A percentile compares a stretch with the other conserved stretches of the same genome.
These are phyloP conservation scores for Platysteira castanea DNA, from an alignment of 2,113 vertebrate species.

Conservation along the genomic window DNA sequence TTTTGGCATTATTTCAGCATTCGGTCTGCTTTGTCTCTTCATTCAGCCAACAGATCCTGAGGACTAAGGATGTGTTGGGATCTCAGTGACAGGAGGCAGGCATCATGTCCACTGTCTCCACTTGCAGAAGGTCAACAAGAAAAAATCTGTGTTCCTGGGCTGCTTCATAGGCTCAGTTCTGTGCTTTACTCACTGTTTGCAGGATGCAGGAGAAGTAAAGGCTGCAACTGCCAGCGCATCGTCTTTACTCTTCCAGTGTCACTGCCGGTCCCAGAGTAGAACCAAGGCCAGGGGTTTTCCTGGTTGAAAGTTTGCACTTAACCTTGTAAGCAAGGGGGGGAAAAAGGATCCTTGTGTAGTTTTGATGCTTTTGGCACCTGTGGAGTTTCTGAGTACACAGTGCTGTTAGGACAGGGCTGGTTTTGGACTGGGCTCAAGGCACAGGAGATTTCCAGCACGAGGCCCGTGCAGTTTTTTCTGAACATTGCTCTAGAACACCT, in stretches of 20 bases:
- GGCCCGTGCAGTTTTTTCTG: fast-evolving
- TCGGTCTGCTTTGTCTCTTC: not conserved
- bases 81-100: not conserved
- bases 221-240: fast-evolving
- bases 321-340: not conserved
- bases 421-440: not conserved
- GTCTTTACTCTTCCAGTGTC: not conserved
- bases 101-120: fast-evolving
- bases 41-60: not conserved
- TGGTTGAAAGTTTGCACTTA: not conserved
- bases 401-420: not conserved
- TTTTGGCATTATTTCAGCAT: not conserved
- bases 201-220: too few relatives aligned
- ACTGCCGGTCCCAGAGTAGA: not conserved
- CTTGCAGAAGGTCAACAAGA: not conserved
- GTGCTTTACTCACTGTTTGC: not conserved
- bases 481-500: fast-evolving
- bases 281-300: not conserved
- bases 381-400: fast-evolving
- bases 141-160: not conserved
- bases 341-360: not conserved
- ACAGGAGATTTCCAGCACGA: not conserved
- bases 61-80: not conserved
- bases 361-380: not conserved
- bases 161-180: not conserved